Percentiles rank a stretch among this genome's conserved stretches.
Conservation (phyloP, 2,888 invertebrate genomes). For the Villa cingulata region DNA sequence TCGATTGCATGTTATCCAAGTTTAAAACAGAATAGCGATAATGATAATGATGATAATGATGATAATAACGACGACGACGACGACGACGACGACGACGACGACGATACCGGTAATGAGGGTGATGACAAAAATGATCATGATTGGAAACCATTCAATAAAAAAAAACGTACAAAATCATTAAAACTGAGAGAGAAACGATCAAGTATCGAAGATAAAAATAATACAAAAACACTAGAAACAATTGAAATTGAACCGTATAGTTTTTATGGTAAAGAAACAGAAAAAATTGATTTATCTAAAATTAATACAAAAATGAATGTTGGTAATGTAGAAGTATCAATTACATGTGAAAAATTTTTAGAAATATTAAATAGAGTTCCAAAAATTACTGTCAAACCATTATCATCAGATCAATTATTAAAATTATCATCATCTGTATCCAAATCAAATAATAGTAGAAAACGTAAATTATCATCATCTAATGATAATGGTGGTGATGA, state of each 20-base stretch:
- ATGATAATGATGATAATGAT: slow-evolving; percentile 12
- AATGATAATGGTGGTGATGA: too few species aligned
- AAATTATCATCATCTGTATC: too few species aligned
- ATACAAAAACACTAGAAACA: too few species aligned
- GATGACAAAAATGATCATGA: not conserved
- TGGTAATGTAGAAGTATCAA: slow-evolving; percentile 17
- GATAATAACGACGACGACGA: slow-evolving; percentile 1
- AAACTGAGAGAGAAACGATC: slow-evolving; percentile 12
- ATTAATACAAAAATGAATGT: slow-evolving; percentile 22
- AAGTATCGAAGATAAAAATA: too few species aligned
- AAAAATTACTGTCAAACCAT: too few species aligned
- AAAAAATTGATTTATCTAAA: slow-evolving; percentile 18
- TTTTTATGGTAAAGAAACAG: slow-evolving; percentile 12
- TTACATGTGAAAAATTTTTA: slow-evolving; percentile 21
- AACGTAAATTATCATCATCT: too few species aligned
- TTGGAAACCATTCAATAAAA: not conserved
- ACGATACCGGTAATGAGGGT: slow-evolving; percentile 2
- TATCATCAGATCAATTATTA: too few species aligned
- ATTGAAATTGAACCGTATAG: too few species aligned
- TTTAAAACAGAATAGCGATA: slow-evolving; percentile 10
- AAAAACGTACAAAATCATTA: slow-evolving; percentile 11
- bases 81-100: not conserved
- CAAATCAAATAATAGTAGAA: too few species aligned
- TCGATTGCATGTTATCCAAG: not conserved
- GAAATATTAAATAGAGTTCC: slow-evolving; percentile 20